Evolutionary conservation across 2,113 vertebrate genomes (phyloP).

Genomic region (Microcebus griseorufus): DNA sequence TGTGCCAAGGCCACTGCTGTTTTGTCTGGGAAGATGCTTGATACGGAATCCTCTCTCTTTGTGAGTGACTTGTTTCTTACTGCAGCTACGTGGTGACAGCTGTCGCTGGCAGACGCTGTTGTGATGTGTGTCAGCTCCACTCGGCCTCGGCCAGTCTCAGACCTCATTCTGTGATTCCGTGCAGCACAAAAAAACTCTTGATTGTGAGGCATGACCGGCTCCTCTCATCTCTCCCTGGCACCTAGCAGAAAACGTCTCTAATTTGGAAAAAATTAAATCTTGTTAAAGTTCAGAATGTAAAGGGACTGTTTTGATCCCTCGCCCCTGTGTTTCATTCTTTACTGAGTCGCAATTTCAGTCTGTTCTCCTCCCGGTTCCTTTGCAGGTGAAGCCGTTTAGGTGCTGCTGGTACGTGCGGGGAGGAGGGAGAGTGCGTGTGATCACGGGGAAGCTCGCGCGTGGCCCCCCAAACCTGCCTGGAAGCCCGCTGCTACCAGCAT

Average conservation of each 20-base stretch:
- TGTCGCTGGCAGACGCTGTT: constrained; percentile 42
- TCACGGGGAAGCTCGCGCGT: neutral
- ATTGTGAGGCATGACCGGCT: neutral
- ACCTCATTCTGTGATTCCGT: constrained; percentile 55
- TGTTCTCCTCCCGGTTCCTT: constrained; percentile 61
- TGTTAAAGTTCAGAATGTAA: neutral
- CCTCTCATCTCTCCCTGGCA: neutral
- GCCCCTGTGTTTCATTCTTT: neutral
- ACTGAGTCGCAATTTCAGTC: neutral
- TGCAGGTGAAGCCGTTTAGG: neutral
- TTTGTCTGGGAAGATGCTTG: neutral
- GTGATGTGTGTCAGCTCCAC: neutral
- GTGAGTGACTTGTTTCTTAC: neutral
- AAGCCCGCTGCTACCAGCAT: constrained; percentile 67
- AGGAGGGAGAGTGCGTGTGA: rapidly evolving
- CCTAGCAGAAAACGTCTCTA: neutral
- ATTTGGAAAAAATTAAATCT: neutral
- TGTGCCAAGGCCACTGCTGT: rapidly evolving
- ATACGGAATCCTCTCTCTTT: neutral
- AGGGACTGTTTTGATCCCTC: neutral
- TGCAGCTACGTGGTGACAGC: constrained; percentile 30
- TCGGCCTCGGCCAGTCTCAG: neutral
- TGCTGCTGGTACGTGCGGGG: neutral
- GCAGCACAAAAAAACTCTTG: neutral
- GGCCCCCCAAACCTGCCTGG: constrained; percentile 31